Conservation (phyloP, 2,113 vertebrate species). For the Neodon shergylaensis region DNA sequence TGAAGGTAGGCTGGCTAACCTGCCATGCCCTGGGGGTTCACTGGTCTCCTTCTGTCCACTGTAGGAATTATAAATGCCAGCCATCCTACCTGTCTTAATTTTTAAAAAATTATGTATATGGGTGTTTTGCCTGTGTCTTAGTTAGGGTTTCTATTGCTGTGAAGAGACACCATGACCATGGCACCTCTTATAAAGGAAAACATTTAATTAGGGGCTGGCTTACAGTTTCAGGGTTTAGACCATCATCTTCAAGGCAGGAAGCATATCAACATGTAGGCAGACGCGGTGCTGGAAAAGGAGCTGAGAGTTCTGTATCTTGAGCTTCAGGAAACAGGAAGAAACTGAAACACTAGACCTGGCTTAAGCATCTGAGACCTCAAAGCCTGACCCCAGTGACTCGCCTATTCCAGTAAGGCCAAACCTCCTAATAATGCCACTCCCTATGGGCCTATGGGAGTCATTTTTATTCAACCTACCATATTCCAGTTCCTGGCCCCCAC, state of each 20-base stretch:
- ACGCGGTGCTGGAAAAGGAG: not conserved
- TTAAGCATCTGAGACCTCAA: not conserved
- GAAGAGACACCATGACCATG: not conserved
- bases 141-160: not conserved
- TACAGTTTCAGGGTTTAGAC: not conserved
- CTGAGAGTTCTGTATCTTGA: not conserved
- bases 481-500: not conserved
- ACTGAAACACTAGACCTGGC: not conserved
- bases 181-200: not conserved
- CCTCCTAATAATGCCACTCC: not conserved
- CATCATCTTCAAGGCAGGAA: not conserved
- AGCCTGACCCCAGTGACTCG: not conserved
- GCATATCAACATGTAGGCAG: not conserved
- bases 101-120: not conserved
- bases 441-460: not conserved
- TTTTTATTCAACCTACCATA: not conserved
- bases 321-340: not conserved
- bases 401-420: not conserved
- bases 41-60: too few relatives aligned
- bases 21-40: not conserved
- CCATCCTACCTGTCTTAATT: not conserved
- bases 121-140: not conserved
- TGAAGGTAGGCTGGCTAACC: not conserved
- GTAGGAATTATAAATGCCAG: not conserved
- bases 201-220: not conserved